Base-by-base conservation (phyloP, 2,797 vertebrate species). In the Cephalopachus bancanus region DNA sequence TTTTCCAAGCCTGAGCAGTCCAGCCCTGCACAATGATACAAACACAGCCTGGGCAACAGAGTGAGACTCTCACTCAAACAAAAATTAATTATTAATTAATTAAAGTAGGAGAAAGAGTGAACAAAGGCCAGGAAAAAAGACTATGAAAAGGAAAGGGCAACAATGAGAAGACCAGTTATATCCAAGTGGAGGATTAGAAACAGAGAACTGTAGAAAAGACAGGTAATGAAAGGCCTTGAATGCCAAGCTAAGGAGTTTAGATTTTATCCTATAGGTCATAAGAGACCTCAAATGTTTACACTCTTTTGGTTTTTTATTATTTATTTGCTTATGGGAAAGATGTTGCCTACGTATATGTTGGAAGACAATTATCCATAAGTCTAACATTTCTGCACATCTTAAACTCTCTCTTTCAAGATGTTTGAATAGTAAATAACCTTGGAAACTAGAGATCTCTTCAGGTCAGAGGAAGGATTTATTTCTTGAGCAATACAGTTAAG, bases 271-370 rank as follows among this genome's bases (percentile, higher is more conserved):
- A 2, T 37, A 75, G 20, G 26, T 84, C 67, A 64, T 9, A 1
- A 86, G 44, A 20, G 28, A 37, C 24, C 33, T 78, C 78, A 60
- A 11, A 64, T 6, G 1, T 62, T 75, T 89, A n/a, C 20, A 5
- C 72, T n/a, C 24, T 76, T 80, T 71, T 44, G 17, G 19, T 5
- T 80, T 85, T 84, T 55, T 3, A 51, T 76, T 53, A 74, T 72
- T 60, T 37, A 22, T 91, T 91, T 93, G 14, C 84, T 95, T 95
- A 55, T 49, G 17, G 33, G 60, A 76, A 93, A 92, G 33, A 89
- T 65, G 7, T 33, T 84, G 44, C 33, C 78, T 78, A 62, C 17
- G 4, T 74, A 60, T 37, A 79, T 62, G 17, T 49, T 71, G 20
- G 60, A 72, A 96, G 67, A 75, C 19, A 80, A 62, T n/a, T 69